Conservation (phyloP, 1,140 invertebrate genomes). For the Drosophila nigromelanica region DNA sequence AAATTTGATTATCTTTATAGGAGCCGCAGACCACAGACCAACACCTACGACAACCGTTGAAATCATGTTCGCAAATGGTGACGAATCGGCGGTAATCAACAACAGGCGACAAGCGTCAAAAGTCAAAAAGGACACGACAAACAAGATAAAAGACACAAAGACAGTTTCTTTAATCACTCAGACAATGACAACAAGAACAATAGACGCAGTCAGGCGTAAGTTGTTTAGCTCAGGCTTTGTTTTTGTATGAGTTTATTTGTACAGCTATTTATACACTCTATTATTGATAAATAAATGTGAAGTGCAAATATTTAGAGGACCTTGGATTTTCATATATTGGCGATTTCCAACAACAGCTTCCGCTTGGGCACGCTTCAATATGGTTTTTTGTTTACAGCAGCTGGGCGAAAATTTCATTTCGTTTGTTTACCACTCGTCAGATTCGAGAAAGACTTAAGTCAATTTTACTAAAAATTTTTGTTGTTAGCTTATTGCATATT, state of each 20-base stretch:
- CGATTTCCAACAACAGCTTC: background rate
- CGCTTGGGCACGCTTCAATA: background rate
- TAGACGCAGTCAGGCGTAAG: conserved; percentile 34
- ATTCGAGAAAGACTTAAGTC: conserved; percentile 9
- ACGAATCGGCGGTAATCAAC: conserved; percentile 38
- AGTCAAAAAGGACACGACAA: conserved; percentile 1
- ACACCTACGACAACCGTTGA: conserved; percentile 12
- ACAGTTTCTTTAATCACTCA: conserved; percentile 19
- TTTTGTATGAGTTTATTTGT: background rate
- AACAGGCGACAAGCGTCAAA: conserved; percentile 17
- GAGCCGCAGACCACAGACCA: conserved; percentile 2
- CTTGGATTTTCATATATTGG: background rate
- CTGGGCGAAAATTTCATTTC: conserved; percentile 53
- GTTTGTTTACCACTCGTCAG: conserved; percentile 50
- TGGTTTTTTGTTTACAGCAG: conserved; percentile 45
- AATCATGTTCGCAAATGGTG: conserved; percentile 29
- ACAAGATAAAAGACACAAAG: conserved; percentile 40
- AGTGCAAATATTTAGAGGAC: background rate
- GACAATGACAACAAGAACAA: conserved; percentile 42
- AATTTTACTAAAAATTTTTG: conserved; percentile 32
- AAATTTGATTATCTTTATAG: conserved; percentile 37
- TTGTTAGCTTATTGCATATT: conserved; percentile 22
- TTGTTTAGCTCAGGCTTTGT: conserved; percentile 18
- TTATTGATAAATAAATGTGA: background rate
- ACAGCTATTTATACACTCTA: background rate